Conservation (phyloP, 2,113 vertebrate species). For the Oryzias javanicus region DNA sequence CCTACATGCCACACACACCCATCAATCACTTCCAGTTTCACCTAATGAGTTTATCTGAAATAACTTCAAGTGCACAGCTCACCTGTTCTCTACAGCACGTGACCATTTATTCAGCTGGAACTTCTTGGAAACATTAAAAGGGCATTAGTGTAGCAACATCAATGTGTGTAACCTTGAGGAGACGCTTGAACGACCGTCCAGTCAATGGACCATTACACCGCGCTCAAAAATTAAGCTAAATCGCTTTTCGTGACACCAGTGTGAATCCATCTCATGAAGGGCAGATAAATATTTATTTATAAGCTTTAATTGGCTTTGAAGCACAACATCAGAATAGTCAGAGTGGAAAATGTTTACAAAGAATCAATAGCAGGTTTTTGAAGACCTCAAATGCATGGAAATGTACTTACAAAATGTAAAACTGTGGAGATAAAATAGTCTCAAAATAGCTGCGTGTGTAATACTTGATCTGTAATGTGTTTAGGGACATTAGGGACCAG, state of each 20-base stretch:
- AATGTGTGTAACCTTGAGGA: conserved; percentile 62
- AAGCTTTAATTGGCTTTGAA: conserved; percentile 2
- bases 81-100: conserved; percentile 62
- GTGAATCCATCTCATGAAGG: neutral
- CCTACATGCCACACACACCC: conserved; percentile 36
- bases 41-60: conserved; percentile 71
- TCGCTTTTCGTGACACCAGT: conserved; percentile 45
- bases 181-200: conserved; percentile 61
- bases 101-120: conserved; percentile 71
- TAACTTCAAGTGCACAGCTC: conserved; percentile 64
- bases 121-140: conserved; percentile 70
- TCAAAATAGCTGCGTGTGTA: too few relatives aligned
- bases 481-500: too few relatives aligned
- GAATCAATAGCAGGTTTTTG: neutral
- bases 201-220: conserved; percentile 63
- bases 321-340: conserved; percentile 10
- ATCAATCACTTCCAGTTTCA: conserved; percentile 62
- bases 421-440: too few relatives aligned
- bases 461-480: too few relatives aligned
- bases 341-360: neutral
- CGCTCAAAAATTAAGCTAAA: conserved; percentile 61
- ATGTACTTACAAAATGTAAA: neutral
- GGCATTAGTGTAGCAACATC: conserved; percentile 64
- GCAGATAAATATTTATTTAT: conserved; percentile 18
- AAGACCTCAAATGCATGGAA: neutral